Conservation (phyloP, 2,888 invertebrate species). For the Dolomedes plantarius region DNA sequence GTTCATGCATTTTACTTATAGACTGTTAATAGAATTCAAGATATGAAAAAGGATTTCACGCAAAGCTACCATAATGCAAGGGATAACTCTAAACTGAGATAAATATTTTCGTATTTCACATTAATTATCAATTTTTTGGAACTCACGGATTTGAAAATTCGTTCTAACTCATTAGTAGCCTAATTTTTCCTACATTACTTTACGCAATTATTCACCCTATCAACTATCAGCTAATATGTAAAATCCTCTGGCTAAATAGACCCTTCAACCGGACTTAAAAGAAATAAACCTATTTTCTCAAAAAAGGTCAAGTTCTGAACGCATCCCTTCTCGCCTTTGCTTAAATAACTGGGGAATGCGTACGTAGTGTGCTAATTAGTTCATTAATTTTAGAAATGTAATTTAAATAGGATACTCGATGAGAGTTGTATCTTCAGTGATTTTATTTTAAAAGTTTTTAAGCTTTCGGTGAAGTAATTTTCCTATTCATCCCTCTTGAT, state of each 20-base stretch:
- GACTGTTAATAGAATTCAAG: no score
- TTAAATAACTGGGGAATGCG: constrained; percentile 43
- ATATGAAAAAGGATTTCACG: no score
- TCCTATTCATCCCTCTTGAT: constrained; percentile 66
- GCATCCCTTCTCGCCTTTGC: constrained; percentile 33
- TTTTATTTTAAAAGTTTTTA: constrained; percentile 66
- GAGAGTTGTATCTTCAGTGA: constrained; percentile 35
- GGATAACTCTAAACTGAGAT: no score
- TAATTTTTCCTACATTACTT: constrained; percentile 32
- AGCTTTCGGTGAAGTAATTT: constrained; percentile 65
- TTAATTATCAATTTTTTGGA: no score
- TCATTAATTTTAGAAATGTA: constrained; percentile 70
- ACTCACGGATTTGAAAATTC: not conserved
- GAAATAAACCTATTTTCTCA: constrained; percentile 20
- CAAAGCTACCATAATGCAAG: no score
- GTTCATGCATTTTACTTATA: no score
- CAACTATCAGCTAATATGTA: constrained; percentile 28
- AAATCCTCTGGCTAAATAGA: constrained; percentile 39
- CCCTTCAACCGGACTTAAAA: constrained; percentile 46
- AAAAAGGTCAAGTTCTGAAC: constrained; percentile 39
- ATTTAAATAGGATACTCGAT: constrained; percentile 58
- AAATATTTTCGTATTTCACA: no score
- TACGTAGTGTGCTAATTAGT: constrained; percentile 63
- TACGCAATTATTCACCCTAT: constrained; percentile 38
- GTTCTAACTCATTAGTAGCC: constrained; percentile 12